These are phyloP conservation scores for Nemoura dubitans DNA, from an alignment of 2,888 invertebrate species.

Conservation along the genomic window DNA sequence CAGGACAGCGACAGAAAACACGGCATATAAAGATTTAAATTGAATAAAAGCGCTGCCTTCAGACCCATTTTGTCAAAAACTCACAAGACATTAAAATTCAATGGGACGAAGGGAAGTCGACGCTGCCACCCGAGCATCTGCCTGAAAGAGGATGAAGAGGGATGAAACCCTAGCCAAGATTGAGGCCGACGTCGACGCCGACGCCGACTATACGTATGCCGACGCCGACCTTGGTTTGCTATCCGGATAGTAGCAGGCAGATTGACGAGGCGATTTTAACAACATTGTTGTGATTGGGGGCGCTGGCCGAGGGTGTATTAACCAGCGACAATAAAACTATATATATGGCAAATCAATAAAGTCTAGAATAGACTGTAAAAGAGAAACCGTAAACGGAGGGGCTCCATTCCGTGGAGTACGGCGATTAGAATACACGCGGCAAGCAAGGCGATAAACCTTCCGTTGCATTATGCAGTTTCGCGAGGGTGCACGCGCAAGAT, in stretches of 20 bases:
- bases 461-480: neutral
- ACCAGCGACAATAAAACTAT: slow-evolving; percentile 18
- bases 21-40: too few species aligned
- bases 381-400: neutral
- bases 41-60: too few species aligned
- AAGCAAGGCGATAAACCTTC: neutral
- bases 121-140: too few species aligned
- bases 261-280: slow-evolving; percentile 17
- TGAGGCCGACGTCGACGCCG: neutral
- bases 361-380: neutral
- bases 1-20: too few species aligned
- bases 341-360: slow-evolving; percentile 24
- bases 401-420: neutral
- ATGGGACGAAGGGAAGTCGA: too few species aligned
- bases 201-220: too few species aligned
- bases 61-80: too few species aligned
- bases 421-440: neutral
- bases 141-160: too few species aligned
- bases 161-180: neutral
- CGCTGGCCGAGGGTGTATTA: slow-evolving; percentile 17
- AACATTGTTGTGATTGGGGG: slow-evolving; percentile 28
- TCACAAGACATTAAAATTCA: too few species aligned
- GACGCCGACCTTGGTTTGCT: too few species aligned
- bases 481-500: too few species aligned
- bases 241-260: neutral